Evolutionary conservation across 1,140 invertebrate genomes (phyloP).

Genomic region (Monochamus saltuarius): DNA sequence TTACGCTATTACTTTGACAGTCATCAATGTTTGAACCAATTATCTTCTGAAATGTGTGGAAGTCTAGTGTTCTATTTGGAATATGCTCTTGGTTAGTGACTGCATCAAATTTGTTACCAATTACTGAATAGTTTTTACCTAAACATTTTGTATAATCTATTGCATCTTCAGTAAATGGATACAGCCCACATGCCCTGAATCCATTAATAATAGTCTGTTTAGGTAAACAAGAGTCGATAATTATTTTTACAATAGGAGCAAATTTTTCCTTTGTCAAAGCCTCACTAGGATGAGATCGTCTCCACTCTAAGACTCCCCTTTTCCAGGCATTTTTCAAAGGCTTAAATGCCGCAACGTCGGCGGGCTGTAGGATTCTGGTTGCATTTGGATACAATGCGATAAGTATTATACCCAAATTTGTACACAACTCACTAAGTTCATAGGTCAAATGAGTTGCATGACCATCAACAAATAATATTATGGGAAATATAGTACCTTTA

Average conservation of each 20-base stretch:
- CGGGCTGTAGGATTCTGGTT: slow-evolving; percentile 44
- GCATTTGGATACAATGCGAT: slow-evolving; percentile 45
- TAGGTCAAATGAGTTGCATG: slow-evolving; percentile 43
- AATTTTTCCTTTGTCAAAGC: slow-evolving; percentile 43
- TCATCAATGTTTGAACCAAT: not conserved
- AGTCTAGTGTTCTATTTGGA: not conserved
- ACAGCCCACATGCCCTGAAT: slow-evolving; percentile 30
- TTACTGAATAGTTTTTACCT: not conserved
- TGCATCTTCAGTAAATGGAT: slow-evolving; percentile 24
- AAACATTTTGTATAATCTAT: slow-evolving; percentile 35
- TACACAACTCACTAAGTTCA: slow-evolving; percentile 40
- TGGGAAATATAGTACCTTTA: slow-evolving; percentile 36
- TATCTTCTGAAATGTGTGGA: not conserved
- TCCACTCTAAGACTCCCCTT: slow-evolving; percentile 34
- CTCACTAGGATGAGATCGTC: slow-evolving; percentile 28
- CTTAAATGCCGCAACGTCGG: slow-evolving; percentile 43
- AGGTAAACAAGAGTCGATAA: slow-evolving; percentile 25
- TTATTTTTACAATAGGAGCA: slow-evolving; percentile 43
- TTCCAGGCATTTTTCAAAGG: slow-evolving; percentile 34
- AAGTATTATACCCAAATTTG: slow-evolving; percentile 38
- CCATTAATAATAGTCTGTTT: slow-evolving; percentile 25
- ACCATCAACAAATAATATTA: slow-evolving; percentile 49
- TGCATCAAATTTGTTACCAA: not conserved
- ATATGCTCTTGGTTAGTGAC: not conserved
- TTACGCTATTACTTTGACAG: not conserved